phyloP scores from a whole-genome alignment of 1,140 invertebrate species.

The Aphaenogaster rudis region DNA sequence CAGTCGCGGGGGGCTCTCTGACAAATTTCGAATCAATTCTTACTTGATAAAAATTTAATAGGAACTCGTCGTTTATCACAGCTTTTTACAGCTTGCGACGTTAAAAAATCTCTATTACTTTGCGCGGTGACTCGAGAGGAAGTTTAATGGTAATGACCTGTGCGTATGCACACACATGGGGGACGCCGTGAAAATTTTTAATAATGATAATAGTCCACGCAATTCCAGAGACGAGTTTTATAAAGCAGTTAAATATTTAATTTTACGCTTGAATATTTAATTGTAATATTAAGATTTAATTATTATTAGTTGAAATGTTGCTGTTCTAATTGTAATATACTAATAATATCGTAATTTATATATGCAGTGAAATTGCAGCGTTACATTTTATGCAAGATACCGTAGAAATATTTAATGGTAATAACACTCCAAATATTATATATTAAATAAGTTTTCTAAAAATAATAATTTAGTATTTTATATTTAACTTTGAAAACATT shows the following conservation, averaged over 20 bases:
- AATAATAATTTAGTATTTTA: background rate
- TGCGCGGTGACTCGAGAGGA: background rate
- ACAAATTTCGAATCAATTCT: conserved; percentile 24
- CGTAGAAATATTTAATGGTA: conserved; percentile 32
- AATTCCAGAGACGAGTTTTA: conserved; percentile 18
- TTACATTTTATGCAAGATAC: background rate
- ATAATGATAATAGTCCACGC: conserved; percentile 1
- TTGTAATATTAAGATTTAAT: conserved; percentile 13
- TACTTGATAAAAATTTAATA: conserved; percentile 20
- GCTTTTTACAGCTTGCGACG: background rate
- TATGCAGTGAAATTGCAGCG: background rate
- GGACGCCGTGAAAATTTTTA: background rate
- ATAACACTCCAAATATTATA: background rate
- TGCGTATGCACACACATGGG: too few species aligned
- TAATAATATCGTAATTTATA: conserved; percentile 34
- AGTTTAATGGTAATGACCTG: background rate
- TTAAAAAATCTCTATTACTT: conserved; percentile 6
- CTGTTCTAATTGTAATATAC: background rate
- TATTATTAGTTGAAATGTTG: conserved; percentile 5
- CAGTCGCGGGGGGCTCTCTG: background rate
- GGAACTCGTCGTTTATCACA: background rate
- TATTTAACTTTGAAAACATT: background rate
- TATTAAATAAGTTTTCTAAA: background rate
- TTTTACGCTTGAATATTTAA: background rate
- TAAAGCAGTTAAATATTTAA: background rate